Percentiles rank a stretch among this genome's conserved stretches.
phyloP scores from a whole-genome alignment of 1,140 invertebrate species.

The Phthorimaea operculella region DNA sequence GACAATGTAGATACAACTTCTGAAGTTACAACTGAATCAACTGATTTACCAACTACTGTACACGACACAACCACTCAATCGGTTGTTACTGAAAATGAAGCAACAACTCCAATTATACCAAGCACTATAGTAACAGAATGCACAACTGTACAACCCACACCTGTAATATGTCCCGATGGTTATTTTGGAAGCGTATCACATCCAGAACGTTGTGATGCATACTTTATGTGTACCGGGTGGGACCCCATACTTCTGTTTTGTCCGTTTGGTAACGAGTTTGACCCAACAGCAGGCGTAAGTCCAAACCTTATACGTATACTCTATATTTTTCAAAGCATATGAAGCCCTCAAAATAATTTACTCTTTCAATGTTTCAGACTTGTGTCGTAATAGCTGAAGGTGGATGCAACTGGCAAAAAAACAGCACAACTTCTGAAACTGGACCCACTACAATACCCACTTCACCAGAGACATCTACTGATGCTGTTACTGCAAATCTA shows the following conservation, averaged over 20 bases:
- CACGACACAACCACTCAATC: background rate
- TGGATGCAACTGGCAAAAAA: slow-evolving; percentile 12
- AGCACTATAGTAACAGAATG: background rate
- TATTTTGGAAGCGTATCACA: background rate
- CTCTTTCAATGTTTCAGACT: slow-evolving; percentile 9
- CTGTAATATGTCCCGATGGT: background rate
- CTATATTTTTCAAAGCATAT: background rate
- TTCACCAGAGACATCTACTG: background rate
- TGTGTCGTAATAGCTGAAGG: slow-evolving; percentile 15
- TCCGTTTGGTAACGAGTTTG: background rate
- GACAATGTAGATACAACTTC: background rate
- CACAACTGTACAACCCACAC: background rate
- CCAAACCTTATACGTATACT: background rate
- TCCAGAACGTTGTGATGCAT: background rate
- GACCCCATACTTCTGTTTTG: background rate
- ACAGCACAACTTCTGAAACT: slow-evolving; percentile 1
- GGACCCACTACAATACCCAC: background rate
- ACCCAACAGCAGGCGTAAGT: background rate
- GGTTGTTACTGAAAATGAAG: background rate
- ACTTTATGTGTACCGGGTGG: background rate
- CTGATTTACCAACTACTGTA: too few species aligned
- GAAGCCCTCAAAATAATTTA: background rate
- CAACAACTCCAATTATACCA: too few species aligned
- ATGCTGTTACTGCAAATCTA: background rate
- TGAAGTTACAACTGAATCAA: background rate